Base-by-base conservation (phyloP, 2,797 vertebrate genomes). In the Pogoniulus pusillus region DNA sequence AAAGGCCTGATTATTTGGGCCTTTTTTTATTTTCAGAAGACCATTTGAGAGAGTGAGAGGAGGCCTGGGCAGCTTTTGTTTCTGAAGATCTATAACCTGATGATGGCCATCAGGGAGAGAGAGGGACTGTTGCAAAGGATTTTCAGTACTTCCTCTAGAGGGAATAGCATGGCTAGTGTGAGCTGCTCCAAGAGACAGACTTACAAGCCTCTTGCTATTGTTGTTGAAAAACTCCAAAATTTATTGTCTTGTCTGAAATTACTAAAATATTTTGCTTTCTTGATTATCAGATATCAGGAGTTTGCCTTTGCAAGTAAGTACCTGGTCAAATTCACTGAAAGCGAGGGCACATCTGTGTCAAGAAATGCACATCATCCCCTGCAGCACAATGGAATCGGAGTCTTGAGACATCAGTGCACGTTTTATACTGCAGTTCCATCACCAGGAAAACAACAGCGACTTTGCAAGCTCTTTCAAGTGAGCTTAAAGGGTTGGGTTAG, bases 71-170 rank as follows among this genome's bases (percentile, higher is more conserved):
- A 93, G 93, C 90, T 88, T 89, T 94, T 93, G 70, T 94, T 92
- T 66, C 81, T 78, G 72, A 86, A 95, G 83, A 88, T 93, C 88
- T 95, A 89, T 86, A 90, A 92, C 69, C 69, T 19, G 66, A 77
- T 90, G 91, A 92, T 92, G 93, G 93, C 82, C 63, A 64, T 4
- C 1, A 1, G 82, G 81, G 93, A 90, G 83, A 83, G 27, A 71
- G 62, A 4, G 47, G 86, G 17, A 80, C 34, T 75, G 62, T 23
- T 80, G 81, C 83, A 90, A 69, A 70, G 65, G 37, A 39, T 77
- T 93, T 90, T 89, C 93, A 91, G 0, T 78, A n/a, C 79, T 95
- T 93, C 81, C 88, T 93, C 90, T 66, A 82, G 76, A 82, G 88
- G 93, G 93, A 95, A 92, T 65, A 73, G 53, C 70, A 69, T 15